Conservation (phyloP, 2,888 invertebrate species). For the Tricholauxania praeusta region DNA sequence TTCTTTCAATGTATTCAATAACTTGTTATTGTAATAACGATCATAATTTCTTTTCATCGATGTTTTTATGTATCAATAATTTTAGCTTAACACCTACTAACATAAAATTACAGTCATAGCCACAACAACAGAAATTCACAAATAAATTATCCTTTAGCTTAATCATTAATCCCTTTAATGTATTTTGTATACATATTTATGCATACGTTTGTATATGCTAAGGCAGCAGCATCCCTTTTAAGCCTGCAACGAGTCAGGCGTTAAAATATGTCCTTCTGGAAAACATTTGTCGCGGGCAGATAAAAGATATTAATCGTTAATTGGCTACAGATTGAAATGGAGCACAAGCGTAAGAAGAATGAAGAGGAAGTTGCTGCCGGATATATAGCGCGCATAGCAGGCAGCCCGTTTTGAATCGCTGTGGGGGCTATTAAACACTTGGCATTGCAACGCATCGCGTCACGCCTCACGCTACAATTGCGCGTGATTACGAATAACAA, state of each 20-base stretch:
- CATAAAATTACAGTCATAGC: not conserved
- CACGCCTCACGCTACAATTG: too few relatives aligned
- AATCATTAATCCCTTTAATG: constrained; percentile 34
- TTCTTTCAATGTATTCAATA: too few relatives aligned
- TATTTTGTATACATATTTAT: constrained; percentile 9
- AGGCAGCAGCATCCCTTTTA: too few relatives aligned
- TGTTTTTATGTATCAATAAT: not conserved
- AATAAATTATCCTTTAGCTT: constrained; percentile 26
- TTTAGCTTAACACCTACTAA: constrained; percentile 15
- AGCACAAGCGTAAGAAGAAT: not conserved
- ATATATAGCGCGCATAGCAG: not conserved
- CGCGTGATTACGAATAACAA: constrained; percentile 42
- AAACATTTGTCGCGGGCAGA: not conserved
- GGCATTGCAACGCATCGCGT: too few relatives aligned
- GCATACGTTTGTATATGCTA: too few relatives aligned
- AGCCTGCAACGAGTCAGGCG: too few relatives aligned
- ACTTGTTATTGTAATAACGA: not conserved
- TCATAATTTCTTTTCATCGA: not conserved
- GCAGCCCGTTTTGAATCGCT: not conserved
- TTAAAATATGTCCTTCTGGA: too few relatives aligned
- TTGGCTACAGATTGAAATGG: constrained; percentile 15
- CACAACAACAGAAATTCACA: not conserved
- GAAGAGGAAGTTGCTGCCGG: not conserved
- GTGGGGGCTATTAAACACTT: constrained; percentile 22
- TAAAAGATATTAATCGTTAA: constrained; percentile 34